Evolutionary conservation across 2,888 invertebrate genomes (phyloP).

Genomic region (Falcaria lacertinaria): DNA sequence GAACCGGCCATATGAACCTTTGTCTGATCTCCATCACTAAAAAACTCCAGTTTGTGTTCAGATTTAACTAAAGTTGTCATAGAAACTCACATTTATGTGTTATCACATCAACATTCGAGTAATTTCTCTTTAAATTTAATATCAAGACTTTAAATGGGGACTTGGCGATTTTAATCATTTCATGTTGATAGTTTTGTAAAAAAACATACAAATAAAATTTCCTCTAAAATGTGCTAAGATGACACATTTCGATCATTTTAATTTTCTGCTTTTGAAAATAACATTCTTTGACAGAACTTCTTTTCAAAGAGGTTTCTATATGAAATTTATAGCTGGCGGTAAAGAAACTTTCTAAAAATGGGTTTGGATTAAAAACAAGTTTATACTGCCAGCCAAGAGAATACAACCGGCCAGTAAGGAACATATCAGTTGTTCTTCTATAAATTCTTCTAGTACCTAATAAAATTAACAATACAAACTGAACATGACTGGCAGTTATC

Average conservation of each 20-base stretch:
- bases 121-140: conserved; percentile 29
- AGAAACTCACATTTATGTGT: conserved; percentile 35
- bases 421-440: too few relatives aligned
- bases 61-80: conserved; percentile 17
- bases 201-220: conserved; percentile 12
- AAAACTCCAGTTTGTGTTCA: conserved; percentile 29
- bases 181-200: conserved; percentile 30
- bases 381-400: too few relatives aligned
- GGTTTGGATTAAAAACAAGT: too few relatives aligned
- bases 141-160: conserved; percentile 24
- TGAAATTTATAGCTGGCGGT: too few relatives aligned
- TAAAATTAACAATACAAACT: too few relatives aligned
- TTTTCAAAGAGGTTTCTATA: too few relatives aligned
- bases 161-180: conserved; percentile 46
- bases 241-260: background rate
- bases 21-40: conserved; percentile 30
- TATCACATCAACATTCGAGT: conserved; percentile 17
- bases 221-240: conserved; percentile 2
- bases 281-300: too few relatives aligned
- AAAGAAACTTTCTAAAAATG: too few relatives aligned
- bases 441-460: too few relatives aligned
- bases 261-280: background rate
- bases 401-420: too few relatives aligned
- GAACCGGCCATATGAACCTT: conserved; percentile 30
- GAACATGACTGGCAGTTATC: too few relatives aligned